These are phyloP conservation scores for Triplophysa rosa DNA, from an alignment of 2,113 vertebrate species.

Conservation along the genomic window DNA sequence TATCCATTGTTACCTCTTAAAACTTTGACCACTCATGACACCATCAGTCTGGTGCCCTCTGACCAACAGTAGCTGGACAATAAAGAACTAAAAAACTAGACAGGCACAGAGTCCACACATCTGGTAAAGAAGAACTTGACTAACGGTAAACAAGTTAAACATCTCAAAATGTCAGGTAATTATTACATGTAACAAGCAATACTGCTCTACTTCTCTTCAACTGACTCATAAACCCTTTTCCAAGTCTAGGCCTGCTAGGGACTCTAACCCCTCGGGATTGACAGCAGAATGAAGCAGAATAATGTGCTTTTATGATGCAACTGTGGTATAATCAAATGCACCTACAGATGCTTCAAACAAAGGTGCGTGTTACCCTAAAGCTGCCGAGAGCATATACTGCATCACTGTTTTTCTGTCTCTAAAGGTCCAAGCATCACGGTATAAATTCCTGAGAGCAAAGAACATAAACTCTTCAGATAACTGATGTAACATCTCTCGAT, in stretches of 20 bases:
- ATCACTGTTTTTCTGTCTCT: background rate
- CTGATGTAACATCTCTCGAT: background rate
- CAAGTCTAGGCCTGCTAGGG: background rate
- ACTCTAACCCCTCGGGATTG: background rate
- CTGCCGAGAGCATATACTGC: background rate
- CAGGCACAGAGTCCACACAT: background rate
- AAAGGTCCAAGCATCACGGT: background rate
- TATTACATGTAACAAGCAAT: background rate
- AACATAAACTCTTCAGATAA: background rate
- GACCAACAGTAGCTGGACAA: background rate
- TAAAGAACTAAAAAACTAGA: background rate
- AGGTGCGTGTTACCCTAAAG: background rate
- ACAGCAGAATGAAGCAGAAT: background rate
- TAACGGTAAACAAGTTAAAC: background rate
- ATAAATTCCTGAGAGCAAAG: background rate
- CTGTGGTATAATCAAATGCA: background rate
- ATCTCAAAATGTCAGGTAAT: background rate
- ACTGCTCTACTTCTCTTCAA: background rate
- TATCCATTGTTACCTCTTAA: background rate
- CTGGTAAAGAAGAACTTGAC: background rate
- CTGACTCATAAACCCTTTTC: background rate
- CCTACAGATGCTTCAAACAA: background rate
- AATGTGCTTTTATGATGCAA: background rate
- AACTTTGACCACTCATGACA: background rate
- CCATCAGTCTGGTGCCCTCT: background rate